Conservation (phyloP, 2,113 vertebrate species). For the Ploceus nigricollis region DNA sequence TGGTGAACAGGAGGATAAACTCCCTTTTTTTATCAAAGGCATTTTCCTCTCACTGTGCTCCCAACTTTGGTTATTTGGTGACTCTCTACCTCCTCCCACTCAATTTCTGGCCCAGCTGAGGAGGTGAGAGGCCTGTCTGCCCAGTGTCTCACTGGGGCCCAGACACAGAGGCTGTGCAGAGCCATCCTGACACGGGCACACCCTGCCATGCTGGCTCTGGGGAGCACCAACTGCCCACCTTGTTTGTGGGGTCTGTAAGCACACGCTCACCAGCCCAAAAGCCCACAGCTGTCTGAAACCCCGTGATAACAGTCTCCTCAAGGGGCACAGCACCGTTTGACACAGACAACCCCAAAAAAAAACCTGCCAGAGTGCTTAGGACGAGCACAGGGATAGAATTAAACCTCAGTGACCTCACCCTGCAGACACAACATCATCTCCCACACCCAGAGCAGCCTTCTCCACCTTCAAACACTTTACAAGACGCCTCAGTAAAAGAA, state of each 20-base stretch:
- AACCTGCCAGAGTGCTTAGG: neutral
- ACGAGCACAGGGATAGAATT: neutral
- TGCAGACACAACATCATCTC: neutral
- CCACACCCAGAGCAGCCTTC: neutral
- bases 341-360: neutral
- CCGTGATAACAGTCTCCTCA: rapidly evolving
- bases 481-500: conserved; percentile 18
- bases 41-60: neutral
- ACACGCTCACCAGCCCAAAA: neutral
- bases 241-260: neutral
- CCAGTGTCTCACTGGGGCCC: neutral
- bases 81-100: neutral
- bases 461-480: neutral
- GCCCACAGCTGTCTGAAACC: neutral
- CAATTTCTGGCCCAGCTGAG: neutral
- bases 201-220: rapidly evolving
- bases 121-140: neutral
- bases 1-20: neutral
- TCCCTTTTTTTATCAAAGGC: neutral
- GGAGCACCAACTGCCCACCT: neutral
- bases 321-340: neutral
- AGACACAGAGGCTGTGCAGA: neutral
- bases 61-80: neutral
- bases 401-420: neutral
- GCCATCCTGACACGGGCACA: neutral